Conservation (phyloP, 2,797 vertebrate genomes). For the Sebastes kiyomatsui region DNA sequence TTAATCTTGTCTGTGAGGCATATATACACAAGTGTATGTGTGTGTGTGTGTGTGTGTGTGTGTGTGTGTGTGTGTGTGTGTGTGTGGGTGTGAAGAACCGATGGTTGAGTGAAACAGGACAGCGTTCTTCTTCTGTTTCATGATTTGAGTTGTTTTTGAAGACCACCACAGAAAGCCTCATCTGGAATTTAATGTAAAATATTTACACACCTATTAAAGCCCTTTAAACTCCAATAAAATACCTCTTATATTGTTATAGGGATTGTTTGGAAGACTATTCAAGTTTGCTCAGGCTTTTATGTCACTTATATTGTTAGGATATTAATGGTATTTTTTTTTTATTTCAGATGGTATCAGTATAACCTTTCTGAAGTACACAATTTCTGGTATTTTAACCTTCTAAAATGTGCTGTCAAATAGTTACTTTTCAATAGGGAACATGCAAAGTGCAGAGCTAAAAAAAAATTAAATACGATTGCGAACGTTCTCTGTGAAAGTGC, state of each 20-base stretch:
- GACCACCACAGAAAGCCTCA: constrained; percentile 3
- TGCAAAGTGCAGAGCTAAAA: neutral
- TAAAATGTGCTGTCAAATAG: neutral
- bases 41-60: too few relatives aligned
- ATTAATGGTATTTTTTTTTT: neutral
- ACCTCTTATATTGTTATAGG: constrained; percentile 22
- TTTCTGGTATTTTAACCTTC: constrained; percentile 7
- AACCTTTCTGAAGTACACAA: neutral
- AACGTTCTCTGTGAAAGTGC: constrained; percentile 2
- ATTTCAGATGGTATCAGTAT: neutral
- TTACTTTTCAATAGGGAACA: neutral
- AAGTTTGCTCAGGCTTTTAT: neutral
- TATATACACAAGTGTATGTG: neutral
- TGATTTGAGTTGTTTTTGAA: constrained; percentile 14
- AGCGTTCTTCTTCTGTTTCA: neutral
- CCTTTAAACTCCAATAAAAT: constrained; percentile 33
- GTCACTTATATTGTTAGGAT: neutral
- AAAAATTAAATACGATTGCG: neutral
- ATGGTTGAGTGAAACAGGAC: neutral
- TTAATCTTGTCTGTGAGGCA: neutral
- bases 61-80: too few relatives aligned
- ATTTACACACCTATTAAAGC: constrained; percentile 25
- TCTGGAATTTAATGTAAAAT: constrained; percentile 1
- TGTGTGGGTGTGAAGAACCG: too few relatives aligned
- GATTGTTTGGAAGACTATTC: neutral